Evolutionary conservation across 2,888 invertebrate species (phyloP).

Genomic region (Eupithecia exiguata): DNA sequence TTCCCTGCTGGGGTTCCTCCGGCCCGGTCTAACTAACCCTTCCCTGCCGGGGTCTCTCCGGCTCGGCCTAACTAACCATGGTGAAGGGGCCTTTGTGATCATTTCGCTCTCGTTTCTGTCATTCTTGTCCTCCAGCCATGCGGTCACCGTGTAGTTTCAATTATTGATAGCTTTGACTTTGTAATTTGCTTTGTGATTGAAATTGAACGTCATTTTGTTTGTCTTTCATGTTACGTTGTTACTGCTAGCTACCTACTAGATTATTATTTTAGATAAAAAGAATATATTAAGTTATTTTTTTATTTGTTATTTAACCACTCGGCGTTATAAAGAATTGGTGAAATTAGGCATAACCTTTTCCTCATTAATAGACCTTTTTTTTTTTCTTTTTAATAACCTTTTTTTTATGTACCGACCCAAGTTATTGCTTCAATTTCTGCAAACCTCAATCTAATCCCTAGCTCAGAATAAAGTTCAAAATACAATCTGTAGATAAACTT

Average conservation of each 20-base stretch:
- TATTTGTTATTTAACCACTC: background rate
- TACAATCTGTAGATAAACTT: background rate
- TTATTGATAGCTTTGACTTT: constrained; percentile 45
- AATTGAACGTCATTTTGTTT: constrained; percentile 30
- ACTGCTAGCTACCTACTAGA: background rate
- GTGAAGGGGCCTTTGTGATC: constrained; percentile 74
- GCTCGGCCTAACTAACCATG: constrained; percentile 74
- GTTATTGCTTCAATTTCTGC: background rate
- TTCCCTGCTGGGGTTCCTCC: constrained; percentile 1
- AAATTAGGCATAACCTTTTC: background rate
- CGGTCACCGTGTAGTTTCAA: constrained; percentile 49
- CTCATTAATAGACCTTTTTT: too few species aligned
- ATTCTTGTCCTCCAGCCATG: constrained; percentile 67
- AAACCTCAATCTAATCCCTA: background rate
- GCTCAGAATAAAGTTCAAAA: background rate
- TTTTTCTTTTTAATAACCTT: too few species aligned
- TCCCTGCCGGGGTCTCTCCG: constrained; percentile 6
- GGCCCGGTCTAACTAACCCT: constrained; percentile 70
- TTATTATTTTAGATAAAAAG: too few species aligned
- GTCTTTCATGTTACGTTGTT: background rate
- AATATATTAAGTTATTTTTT: too few species aligned
- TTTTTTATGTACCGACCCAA: too few species aligned
- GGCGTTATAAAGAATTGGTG: background rate
- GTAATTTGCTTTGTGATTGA: constrained; percentile 44
- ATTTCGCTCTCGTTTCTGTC: constrained; percentile 67